Base-by-base conservation (phyloP, 2,113 vertebrate genomes). In the Callorhinus ursinus region DNA sequence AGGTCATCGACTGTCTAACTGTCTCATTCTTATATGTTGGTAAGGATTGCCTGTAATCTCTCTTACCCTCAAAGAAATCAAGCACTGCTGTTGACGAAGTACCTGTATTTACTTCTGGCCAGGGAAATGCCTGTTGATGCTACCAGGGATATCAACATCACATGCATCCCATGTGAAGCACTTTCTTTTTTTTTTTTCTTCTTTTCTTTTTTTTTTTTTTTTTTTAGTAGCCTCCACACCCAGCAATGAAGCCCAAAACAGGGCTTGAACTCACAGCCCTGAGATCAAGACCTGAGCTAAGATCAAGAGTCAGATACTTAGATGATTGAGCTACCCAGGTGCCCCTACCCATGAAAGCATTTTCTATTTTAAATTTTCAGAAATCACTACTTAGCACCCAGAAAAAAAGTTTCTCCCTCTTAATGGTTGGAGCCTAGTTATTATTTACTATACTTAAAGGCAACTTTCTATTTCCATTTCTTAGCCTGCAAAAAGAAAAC, bases 401-500 rank as follows among this genome's bases (percentile, higher is more conserved):
- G 65, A 55, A 53, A 13, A 63, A 63, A 36, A 33, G 4, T 49
- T 51, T 93, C 76, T 71, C 51, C 94, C 59, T 95, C 51, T 57
- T 86, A 63, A 93, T 42, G 18, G 53, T 53, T 89, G 95, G 55
- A 89, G 26, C n/a, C 55, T 65, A 79, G 33, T 71, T 65, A 91
- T 51, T 53, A 24, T 72, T 90, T 93, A 85, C 79, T 63, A 12
- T 80, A 76, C 55, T 87, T 96, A 95, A 89, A 95, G 15, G n/a
- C 26, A 83, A 90, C 26, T 95, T 88, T 42, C 46, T 46, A 76
- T 82, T 94, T 93, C 85, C 31, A 69, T 87, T 51, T 93, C 84
- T 95, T 87, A 93, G 63, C 87, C 42, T 93, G 53, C 18, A 91
- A 69, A 97, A 93, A 93, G 49, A 94, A 96, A 79, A 31, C 71